Evolutionary conservation across 1,140 invertebrate genomes (phyloP).

Genomic region (Leptopilina boulardi): DNA sequence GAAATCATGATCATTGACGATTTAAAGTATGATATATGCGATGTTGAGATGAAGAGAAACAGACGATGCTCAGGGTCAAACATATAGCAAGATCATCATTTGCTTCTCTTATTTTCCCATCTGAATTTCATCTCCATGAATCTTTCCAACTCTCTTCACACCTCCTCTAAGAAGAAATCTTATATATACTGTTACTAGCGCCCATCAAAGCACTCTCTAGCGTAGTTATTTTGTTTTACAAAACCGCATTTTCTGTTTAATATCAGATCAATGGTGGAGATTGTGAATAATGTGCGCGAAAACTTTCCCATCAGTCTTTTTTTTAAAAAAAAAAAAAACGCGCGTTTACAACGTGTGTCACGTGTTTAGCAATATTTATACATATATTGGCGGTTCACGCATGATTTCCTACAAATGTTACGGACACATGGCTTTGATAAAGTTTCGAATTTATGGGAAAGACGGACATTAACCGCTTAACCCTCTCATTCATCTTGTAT

Average conservation of each 20-base stretch:
- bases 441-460: constrained; percentile 13
- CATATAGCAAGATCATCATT: constrained; percentile 11
- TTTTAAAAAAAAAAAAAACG: neutral
- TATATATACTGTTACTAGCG: constrained; percentile 3
- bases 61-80: constrained; percentile 3
- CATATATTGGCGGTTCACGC: neutral
- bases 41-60: constrained; percentile 16
- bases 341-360: neutral
- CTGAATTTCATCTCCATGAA: constrained; percentile 12
- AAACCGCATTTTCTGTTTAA: neutral
- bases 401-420: neutral
- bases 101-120: neutral
- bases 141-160: constrained; percentile 19
- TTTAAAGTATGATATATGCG: constrained; percentile 19
- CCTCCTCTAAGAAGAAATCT: no score
- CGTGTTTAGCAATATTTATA: neutral
- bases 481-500: neutral
- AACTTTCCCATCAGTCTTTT: neutral
- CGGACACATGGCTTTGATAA: constrained; percentile 1
- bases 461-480: neutral
- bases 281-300: constrained; percentile 2
- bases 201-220: neutral
- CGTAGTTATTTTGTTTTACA: neutral
- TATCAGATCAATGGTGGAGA: constrained; percentile 3
- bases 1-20: constrained; percentile 21